These are phyloP conservation scores for Drosophila tani DNA, from an alignment of 1,140 invertebrate genomes.

Conservation along the genomic window DNA sequence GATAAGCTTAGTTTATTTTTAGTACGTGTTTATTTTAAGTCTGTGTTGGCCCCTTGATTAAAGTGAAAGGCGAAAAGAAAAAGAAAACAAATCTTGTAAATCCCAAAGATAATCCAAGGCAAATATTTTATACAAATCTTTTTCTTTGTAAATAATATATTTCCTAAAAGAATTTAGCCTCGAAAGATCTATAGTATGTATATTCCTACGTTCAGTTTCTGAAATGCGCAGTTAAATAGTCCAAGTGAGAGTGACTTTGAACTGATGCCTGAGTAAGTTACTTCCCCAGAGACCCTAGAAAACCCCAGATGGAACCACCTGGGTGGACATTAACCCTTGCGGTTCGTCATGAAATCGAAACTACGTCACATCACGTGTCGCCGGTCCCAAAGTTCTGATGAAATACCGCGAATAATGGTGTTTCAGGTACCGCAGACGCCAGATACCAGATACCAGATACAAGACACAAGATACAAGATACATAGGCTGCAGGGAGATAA, in stretches of 20 bases:
- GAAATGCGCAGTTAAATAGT: not conserved
- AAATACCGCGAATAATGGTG: constrained; percentile 25
- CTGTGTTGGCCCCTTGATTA: constrained; percentile 22
- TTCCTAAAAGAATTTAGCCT: not conserved
- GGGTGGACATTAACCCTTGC: constrained; percentile 30
- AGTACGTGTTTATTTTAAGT: constrained; percentile 20
- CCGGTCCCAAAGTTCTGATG: constrained; percentile 22
- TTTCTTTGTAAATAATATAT: not conserved
- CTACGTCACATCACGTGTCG: constrained; percentile 50
- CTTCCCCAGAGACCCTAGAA: constrained; percentile 1
- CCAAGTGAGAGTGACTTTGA: not conserved
- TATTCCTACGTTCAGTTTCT: not conserved
- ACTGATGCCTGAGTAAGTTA: not conserved
- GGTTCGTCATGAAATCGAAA: constrained; percentile 38
- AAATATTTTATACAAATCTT: not conserved
- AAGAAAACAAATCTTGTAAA: not conserved
- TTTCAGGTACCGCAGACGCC: constrained; percentile 29
- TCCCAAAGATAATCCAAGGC: not conserved
- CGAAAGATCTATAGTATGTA: too few species aligned
- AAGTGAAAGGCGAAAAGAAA: constrained; percentile 7
- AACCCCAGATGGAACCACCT: not conserved
- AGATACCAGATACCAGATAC: constrained; percentile 36
- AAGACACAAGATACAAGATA: constrained; percentile 14
- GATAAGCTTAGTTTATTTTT: constrained; percentile 21
- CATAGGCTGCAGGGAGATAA: constrained; percentile 36